These are phyloP conservation scores for Gisinianus flammeolus DNA, from an alignment of 2,888 invertebrate genomes.

Conservation along the genomic window DNA sequence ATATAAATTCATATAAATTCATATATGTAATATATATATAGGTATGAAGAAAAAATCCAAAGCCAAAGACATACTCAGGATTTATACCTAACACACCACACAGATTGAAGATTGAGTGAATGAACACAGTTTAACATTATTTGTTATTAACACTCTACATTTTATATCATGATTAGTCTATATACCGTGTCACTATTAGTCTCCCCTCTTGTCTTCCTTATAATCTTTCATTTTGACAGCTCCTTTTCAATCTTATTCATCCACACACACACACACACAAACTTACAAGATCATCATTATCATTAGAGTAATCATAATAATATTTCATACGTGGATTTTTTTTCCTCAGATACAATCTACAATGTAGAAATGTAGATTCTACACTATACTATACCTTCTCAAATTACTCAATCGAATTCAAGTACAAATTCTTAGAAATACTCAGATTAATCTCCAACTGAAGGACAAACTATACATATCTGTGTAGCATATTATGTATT, in stretches of 20 bases:
- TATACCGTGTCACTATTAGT: not conserved
- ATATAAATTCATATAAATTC: no score
- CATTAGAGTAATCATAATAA: not conserved
- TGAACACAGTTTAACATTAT: not conserved
- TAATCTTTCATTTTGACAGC: slow-evolving; percentile 6
- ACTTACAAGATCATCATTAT: not conserved
- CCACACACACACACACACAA: not conserved
- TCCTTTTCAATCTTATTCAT: not conserved
- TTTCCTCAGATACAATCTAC: not conserved
- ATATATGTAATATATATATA: no score
- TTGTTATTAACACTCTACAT: not conserved
- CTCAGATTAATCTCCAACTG: not conserved
- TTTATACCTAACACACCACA: not conserved
- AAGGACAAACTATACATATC: not conserved
- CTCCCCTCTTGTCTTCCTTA: not conserved
- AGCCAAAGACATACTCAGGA: not conserved
- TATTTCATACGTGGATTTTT: not conserved
- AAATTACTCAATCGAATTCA: not conserved
- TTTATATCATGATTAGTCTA: not conserved
- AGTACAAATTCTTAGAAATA: not conserved
- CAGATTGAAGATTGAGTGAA: not conserved
- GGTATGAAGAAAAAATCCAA: not conserved
- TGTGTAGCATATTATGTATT: no score
- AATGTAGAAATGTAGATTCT: no score
- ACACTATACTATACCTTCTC: not conserved